These are phyloP conservation scores for Bombus confusus DNA, from an alignment of 1,140 invertebrate genomes.

Conservation along the genomic window DNA sequence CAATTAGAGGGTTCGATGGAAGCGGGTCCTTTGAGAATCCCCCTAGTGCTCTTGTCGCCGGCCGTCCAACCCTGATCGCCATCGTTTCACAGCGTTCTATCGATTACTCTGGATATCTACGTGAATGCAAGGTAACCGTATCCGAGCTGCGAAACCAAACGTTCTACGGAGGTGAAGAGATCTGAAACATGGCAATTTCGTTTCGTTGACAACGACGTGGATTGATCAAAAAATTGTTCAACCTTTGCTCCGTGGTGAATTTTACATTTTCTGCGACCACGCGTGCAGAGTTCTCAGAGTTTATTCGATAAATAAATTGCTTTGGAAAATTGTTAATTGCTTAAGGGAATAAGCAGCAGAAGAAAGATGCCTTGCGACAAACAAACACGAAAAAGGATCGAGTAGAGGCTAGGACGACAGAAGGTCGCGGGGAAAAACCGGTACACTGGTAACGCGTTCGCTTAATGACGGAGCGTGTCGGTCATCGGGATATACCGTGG, in stretches of 20 bases:
- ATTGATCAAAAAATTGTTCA: no score
- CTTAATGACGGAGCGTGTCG: slow-evolving; percentile 59
- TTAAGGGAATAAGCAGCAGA: background rate
- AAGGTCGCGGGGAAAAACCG: slow-evolving; percentile 62
- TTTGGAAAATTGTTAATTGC: background rate
- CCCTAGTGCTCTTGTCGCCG: background rate
- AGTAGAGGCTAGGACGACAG: slow-evolving; percentile 3
- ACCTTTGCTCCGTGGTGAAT: background rate
- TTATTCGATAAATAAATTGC: no score
- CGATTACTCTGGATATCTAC: slow-evolving; percentile 7
- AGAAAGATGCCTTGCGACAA: no score
- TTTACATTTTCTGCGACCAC: background rate
- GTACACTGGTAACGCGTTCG: slow-evolving; percentile 61
- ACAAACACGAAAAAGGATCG: slow-evolving; percentile 17
- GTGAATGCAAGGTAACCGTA: background rate
- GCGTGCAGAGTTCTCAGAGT: no score
- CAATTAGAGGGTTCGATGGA: slow-evolving; percentile 64
- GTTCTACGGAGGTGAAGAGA: background rate
- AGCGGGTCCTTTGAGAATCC: slow-evolving; percentile 47
- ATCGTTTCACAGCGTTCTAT: slow-evolving; percentile 11
- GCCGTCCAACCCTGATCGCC: background rate
- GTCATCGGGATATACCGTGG: slow-evolving; percentile 52
- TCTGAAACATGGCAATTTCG: background rate
- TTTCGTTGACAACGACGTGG: background rate
- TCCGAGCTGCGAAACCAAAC: background rate